Evolutionary conservation across 2,888 invertebrate genomes (phyloP).

Genomic region (Drosophila mulleri): DNA sequence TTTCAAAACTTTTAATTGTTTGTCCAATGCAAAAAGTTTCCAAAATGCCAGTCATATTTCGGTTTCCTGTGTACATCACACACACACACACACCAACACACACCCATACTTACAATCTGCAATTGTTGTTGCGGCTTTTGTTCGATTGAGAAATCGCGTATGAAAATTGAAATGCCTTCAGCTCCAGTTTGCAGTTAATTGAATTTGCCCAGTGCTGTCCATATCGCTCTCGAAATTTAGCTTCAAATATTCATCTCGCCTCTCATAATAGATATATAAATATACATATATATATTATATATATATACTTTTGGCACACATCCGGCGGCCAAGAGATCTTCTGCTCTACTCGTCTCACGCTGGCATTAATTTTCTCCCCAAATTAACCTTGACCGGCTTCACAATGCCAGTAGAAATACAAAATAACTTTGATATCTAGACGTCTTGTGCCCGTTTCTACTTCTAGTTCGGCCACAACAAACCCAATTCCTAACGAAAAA

Average conservation of each 20-base stretch:
- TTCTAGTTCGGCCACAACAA: constrained; percentile 29
- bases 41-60: constrained; percentile 81
- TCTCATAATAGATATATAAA: constrained; percentile 26
- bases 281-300: constrained; percentile 23
- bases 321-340: constrained; percentile 69
- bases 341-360: constrained; percentile 64
- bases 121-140: constrained; percentile 56
- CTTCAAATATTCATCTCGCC: constrained; percentile 35
- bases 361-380: constrained; percentile 70
- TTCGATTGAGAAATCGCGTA: constrained; percentile 68
- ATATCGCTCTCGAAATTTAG: constrained; percentile 36
- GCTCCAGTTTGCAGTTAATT: constrained; percentile 56
- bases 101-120: constrained; percentile 43
- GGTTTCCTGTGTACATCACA: constrained; percentile 52
- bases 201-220: constrained; percentile 49
- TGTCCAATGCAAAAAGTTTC: constrained; percentile 74
- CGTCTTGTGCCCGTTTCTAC: constrained; percentile 60
- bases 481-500: constrained; percentile 33
- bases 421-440: constrained; percentile 45
- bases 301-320: constrained; percentile 69
- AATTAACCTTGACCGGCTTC: constrained; percentile 82
- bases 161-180: constrained; percentile 42
- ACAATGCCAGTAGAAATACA: constrained; percentile 49
- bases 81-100: constrained; percentile 6
- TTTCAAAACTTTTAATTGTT: constrained; percentile 75